Conservation (phyloP, 2,888 invertebrate genomes). For the Listrodromus nycthemerus region DNA sequence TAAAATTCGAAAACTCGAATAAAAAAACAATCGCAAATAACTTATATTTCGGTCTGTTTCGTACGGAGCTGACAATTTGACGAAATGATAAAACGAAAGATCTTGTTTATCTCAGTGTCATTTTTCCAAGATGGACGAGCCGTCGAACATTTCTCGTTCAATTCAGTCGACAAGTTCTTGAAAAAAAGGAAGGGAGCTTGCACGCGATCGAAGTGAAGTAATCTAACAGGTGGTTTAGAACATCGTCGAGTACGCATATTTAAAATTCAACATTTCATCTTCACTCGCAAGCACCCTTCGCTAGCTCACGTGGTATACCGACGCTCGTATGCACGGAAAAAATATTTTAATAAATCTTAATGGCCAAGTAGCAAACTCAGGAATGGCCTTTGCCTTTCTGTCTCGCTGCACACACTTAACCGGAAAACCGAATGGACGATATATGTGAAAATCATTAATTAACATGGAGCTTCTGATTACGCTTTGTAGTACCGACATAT, state of each 20-base stretch:
- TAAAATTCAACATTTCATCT: conserved; percentile 54
- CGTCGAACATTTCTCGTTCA: conserved; percentile 8
- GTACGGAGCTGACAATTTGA: too few species aligned
- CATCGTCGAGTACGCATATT: conserved; percentile 54
- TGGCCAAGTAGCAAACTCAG: conserved; percentile 9
- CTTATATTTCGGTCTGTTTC: background rate
- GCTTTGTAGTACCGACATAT: conserved; percentile 13
- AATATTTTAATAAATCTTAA: background rate
- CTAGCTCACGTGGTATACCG: background rate
- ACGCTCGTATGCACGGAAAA: background rate
- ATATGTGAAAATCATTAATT: conserved; percentile 44
- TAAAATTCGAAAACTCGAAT: background rate
- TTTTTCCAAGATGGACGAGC: background rate
- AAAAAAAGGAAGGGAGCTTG: conserved; percentile 13
- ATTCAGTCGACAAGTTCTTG: conserved; percentile 24
- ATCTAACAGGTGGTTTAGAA: conserved; percentile 61
- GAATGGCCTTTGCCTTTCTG: conserved; percentile 12
- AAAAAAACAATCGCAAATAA: background rate
- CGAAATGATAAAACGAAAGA: background rate
- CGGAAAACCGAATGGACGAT: conserved; percentile 16
- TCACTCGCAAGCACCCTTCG: conserved; percentile 8
- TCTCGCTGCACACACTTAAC: conserved; percentile 25
- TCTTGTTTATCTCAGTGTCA: conserved; percentile 25
- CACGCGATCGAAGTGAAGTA: conserved; percentile 18
- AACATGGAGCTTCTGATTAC: conserved; percentile 21